Conservation (phyloP, 64 coral and sea anemone genomes). For the Pocillopora verrucosa region DNA sequence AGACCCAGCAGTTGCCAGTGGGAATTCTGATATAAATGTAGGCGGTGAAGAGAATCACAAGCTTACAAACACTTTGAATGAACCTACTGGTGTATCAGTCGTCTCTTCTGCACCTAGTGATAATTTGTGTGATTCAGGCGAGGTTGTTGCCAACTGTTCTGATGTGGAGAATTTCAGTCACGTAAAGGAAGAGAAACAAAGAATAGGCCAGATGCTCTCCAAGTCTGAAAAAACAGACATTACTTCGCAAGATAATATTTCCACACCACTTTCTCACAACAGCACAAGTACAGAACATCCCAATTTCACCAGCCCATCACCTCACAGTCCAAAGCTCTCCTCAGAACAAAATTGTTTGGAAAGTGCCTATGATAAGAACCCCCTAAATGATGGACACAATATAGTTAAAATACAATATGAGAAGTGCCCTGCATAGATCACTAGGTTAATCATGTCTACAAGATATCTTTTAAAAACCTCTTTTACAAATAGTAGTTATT, state of each 20-base stretch:
- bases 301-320: not conserved
- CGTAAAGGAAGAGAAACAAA: not conserved
- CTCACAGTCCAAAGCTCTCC: not conserved
- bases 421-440: conserved; percentile 26
- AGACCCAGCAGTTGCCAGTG: not conserved
- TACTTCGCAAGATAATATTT: not conserved
- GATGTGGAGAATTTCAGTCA: not conserved
- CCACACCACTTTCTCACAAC: not conserved
- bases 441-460: not conserved
- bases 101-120: not conserved
- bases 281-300: not conserved
- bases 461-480: too few relatives aligned
- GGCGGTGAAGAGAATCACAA: not conserved
- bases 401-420: conserved; percentile 9
- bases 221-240: not conserved
- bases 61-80: not conserved
- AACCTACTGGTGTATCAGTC: not conserved
- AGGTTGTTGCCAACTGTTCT: not conserved
- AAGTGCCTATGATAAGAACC: not conserved
- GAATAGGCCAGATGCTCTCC: not conserved
- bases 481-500: too few relatives aligned
- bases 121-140: not conserved
- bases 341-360: conserved; percentile 11
- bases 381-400: not conserved
- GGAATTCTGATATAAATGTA: not conserved